Conservation (phyloP, 1,140 invertebrate genomes). For the Plectrocnemia conspersa region DNA sequence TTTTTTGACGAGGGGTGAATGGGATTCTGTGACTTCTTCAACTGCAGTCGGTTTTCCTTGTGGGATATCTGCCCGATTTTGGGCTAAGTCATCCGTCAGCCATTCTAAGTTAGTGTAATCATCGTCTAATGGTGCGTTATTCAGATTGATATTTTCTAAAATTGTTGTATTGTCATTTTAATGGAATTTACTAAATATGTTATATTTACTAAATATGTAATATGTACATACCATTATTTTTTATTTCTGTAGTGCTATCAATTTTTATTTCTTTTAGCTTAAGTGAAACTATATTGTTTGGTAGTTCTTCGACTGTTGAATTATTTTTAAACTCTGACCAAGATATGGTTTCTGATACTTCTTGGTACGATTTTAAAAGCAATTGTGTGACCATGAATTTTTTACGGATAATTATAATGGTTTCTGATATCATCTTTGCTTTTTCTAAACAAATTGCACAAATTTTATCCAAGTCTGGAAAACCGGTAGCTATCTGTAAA, state of each 20-base stretch:
- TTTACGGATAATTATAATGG: conserved; percentile 18
- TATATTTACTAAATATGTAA: background rate
- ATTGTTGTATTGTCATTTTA: background rate
- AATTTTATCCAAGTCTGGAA: conserved; percentile 10
- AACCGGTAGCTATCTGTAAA: conserved; percentile 1
- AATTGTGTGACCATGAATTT: conserved; percentile 22
- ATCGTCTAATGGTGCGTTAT: conserved; percentile 5
- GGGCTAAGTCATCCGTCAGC: conserved; percentile 27
- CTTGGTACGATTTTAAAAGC: conserved; percentile 9
- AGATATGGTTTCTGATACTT: background rate
- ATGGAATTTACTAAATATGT: background rate
- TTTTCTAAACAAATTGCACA: conserved; percentile 28
- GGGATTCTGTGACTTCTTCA: background rate
- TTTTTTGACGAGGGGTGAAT: background rate
- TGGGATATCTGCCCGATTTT: conserved; percentile 15
- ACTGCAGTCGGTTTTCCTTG: background rate
- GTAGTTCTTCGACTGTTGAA: background rate
- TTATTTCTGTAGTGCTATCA: background rate
- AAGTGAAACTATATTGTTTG: background rate
- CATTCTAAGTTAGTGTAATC: conserved; percentile 30
- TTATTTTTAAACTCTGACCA: conserved; percentile 20
- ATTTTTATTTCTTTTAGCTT: background rate
- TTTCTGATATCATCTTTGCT: conserved; percentile 18
- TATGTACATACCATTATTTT: background rate
- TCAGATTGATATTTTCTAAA: background rate